Conservation (phyloP, 1,140 invertebrate genomes). For the Yoshiicerus persimilis region DNA sequence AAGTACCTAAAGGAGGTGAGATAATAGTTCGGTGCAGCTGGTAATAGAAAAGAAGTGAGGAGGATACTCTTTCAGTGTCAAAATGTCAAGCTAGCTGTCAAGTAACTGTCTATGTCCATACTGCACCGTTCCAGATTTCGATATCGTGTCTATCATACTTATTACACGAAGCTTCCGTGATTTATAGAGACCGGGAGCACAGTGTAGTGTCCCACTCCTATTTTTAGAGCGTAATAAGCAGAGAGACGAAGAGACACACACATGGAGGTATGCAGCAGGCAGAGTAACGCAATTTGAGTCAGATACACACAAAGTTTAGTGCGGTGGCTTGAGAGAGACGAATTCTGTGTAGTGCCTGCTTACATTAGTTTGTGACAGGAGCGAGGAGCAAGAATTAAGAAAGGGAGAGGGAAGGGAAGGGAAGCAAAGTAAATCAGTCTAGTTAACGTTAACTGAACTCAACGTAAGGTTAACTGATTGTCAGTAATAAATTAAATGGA, state of each 20-base stretch:
- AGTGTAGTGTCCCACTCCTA: no score
- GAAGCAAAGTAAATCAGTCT: not conserved
- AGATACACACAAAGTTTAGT: not conserved
- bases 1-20: not conserved
- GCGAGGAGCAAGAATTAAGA: not conserved
- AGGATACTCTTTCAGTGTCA: not conserved
- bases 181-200: not conserved
- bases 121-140: not conserved
- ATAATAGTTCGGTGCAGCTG: not conserved
- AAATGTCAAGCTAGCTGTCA: not conserved
- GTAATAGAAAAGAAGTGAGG: not conserved
- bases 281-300: no score
- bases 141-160: not conserved
- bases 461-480: not conserved
- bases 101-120: not conserved
- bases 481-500: not conserved
- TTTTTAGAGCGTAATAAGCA: no score
- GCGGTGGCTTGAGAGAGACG: not conserved
- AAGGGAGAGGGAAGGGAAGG: not conserved
- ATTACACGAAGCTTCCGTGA: not conserved
- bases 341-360: not conserved
- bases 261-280: no score
- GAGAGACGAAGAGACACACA: not conserved
- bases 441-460: not conserved
- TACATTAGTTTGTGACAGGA: not conserved